Base-by-base conservation (phyloP, 2,797 vertebrate species). In the Somateria mollissima region DNA sequence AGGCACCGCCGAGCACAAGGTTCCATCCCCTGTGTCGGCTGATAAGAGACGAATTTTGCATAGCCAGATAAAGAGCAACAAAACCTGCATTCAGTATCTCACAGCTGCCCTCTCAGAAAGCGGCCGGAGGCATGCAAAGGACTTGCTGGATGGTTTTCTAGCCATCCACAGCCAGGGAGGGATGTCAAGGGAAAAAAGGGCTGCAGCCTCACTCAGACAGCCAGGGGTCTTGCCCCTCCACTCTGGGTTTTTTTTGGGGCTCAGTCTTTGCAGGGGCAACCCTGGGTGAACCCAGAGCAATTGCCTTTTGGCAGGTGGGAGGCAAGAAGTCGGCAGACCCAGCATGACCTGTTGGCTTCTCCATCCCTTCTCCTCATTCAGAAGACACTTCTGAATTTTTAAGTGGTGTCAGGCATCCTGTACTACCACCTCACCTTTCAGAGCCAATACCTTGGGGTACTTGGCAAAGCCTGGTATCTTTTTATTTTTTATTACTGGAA, bases 1-100 rank as follows among this genome's bases (percentile, higher is more conserved):
- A 3, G 0, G 47, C 28, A 72, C 60, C 24, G 6, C 72, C 0
- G 0, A 75, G 56, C 8, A 3, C 11, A 20, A n/a, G 77, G 36
- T 71, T 90, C 78, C 78, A 10, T 61, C 56, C 36, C 78, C 56
- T 2, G 6, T 1, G 1, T 6, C 5, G 7, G 36, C 0, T 0
- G 0, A 37, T 5, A 19, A 43, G 66, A 62, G 25, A 27, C 28
- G 32, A n/a, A 81, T 81, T 70, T 64, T 64, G 7, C 53, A 5
- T 60, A 91, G 30, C 58, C 25, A 25, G 36, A 49, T 36, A 8
- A 34, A 74, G 70, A 57, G 13, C 13, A 14, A 16, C 75, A 21
- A 67, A 37, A 8, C 13, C 49, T 18, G 24, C 79, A 8, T 3
- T n/a, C 8, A 12, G 1, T 3, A 80, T 32, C 49, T 27, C 28